These are phyloP conservation scores for Esox niger DNA, from an alignment of 2,113 vertebrate species.

Conservation along the genomic window DNA sequence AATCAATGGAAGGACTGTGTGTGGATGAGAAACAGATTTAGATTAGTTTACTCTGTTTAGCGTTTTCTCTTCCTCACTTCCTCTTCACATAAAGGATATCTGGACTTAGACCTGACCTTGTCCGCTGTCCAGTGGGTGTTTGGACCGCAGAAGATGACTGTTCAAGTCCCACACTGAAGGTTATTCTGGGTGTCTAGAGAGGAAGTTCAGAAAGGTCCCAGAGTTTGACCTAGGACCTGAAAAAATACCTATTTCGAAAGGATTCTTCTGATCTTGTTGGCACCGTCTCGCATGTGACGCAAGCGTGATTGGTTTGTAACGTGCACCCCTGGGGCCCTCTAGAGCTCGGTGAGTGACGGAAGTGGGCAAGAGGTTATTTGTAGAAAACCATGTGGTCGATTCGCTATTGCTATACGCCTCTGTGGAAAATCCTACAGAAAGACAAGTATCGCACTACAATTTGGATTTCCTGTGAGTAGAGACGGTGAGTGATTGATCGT, in stretches of 20 bases:
- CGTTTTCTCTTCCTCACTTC: conserved; percentile 2
- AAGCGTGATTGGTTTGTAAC: conserved; percentile 45
- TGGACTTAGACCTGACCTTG: conserved; percentile 18
- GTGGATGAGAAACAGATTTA: conserved; percentile 17
- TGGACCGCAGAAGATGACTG: neutral
- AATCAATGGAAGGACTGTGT: conserved; percentile 15
- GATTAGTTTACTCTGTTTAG: conserved; percentile 11
- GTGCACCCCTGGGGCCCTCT: conserved; percentile 57
- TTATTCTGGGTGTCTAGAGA: neutral
- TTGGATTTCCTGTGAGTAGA: conserved; percentile 31
- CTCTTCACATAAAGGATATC: too few relatives aligned
- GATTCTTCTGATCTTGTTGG: conserved; percentile 32
- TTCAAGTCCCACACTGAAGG: neutral
- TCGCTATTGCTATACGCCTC: conserved; percentile 26
- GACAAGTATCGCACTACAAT: conserved; percentile 37
- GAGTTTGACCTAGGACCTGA: neutral
- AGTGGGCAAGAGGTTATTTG: conserved; percentile 50
- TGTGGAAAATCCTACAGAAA: conserved; percentile 32
- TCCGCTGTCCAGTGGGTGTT: neutral
- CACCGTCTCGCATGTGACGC: conserved; percentile 35
- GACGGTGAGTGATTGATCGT: conserved; percentile 55
- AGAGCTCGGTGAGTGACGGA: conserved; percentile 58
- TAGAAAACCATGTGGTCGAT: conserved; percentile 55
- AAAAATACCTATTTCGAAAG: conserved; percentile 18
- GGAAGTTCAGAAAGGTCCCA: conserved; percentile 6